Conservation (phyloP, 2,113 vertebrate species). For the Lophotis ruficrista region DNA sequence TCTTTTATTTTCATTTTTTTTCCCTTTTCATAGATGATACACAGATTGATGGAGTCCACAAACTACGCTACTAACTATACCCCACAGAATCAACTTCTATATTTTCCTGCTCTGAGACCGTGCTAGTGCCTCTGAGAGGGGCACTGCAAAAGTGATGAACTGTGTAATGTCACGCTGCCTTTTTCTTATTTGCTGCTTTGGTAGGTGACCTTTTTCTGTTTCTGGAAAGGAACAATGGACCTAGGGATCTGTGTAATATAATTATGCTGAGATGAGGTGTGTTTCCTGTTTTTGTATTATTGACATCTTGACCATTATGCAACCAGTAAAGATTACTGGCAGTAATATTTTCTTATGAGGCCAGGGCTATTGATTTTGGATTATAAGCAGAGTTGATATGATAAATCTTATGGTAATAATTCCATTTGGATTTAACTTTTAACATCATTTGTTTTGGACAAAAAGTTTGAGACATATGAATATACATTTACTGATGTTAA, state of each 20-base stretch:
- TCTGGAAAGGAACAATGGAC: background rate
- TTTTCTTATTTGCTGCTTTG: background rate
- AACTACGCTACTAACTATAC: background rate
- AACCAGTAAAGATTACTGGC: constrained; percentile 44
- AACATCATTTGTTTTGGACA: background rate
- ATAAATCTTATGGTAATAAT: background rate
- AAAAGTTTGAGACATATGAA: background rate
- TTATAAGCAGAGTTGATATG: background rate
- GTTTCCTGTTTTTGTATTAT: constrained; percentile 25
- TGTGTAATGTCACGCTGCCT: background rate
- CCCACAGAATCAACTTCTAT: background rate
- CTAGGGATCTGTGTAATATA: background rate
- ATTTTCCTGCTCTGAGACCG: background rate
- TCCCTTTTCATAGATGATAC: background rate
- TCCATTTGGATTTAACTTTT: background rate
- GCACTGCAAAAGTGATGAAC: background rate
- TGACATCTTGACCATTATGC: background rate
- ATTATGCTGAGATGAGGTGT: background rate
- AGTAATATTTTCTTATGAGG: background rate
- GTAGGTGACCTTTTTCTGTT: background rate
- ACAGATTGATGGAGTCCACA: background rate
- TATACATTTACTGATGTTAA: background rate
- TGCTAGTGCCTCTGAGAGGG: background rate
- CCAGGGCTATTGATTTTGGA: constrained; percentile 26
- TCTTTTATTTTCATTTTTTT: background rate